Percentiles rank a stretch among this genome's conserved stretches.
Evolutionary conservation across 2,888 invertebrate genomes (phyloP).

Genomic region (Alloplasta piceator): DNA sequence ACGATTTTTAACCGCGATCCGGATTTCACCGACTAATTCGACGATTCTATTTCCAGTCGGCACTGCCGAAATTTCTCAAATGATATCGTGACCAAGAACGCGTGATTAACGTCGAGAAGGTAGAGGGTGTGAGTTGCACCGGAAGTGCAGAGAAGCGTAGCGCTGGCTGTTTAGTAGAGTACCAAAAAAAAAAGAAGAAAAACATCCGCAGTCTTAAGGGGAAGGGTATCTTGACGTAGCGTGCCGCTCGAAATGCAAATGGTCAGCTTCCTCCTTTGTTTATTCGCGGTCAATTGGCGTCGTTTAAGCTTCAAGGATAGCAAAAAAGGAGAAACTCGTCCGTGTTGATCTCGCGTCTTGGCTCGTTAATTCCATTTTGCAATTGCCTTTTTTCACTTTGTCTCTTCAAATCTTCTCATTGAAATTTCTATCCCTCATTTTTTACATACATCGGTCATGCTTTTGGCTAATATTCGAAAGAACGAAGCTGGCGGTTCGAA

Average conservation of each 20-base stretch:
- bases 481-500: no score
- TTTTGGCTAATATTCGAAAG: no score
- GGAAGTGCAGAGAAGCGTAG: conserved; percentile 59
- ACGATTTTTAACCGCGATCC: no score
- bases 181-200: no score
- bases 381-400: neutral
- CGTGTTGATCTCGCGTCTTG: neutral
- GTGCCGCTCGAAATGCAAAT: conserved; percentile 69
- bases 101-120: conserved; percentile 17
- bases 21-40: neutral
- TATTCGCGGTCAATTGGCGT: conserved; percentile 68
- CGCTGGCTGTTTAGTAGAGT: conserved; percentile 53
- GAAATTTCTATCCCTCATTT: neutral
- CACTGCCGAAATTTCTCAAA: conserved; percentile 33
- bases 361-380: conserved; percentile 18
- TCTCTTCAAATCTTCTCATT: neutral
- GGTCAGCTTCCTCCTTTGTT: conserved; percentile 71
- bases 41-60: conserved; percentile 23
- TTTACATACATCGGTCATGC: no score
- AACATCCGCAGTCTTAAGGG: no score
- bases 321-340: conserved; percentile 68
- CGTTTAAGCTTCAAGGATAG: conserved; percentile 56
- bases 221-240: conserved; percentile 44
- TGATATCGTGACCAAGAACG: conserved; percentile 44
- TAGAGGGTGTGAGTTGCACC: conserved; percentile 23